Conservation (phyloP, 2,888 invertebrate species). For the Aspidiotus rigidus region DNA sequence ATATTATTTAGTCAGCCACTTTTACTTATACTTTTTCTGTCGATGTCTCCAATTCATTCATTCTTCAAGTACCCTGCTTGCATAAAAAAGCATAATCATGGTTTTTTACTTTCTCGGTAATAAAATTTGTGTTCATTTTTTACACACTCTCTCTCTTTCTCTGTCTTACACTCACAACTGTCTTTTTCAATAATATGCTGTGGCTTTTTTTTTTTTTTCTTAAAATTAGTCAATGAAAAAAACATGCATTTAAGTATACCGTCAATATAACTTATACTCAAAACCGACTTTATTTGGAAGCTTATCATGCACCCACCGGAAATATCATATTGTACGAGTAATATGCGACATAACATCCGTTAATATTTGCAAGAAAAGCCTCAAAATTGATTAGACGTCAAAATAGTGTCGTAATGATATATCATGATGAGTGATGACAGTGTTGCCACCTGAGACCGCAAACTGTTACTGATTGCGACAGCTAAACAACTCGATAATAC, state of each 20-base stretch:
- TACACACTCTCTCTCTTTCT: too few species aligned
- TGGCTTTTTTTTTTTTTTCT: too few species aligned
- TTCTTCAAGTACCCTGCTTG: background rate
- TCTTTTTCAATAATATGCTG: too few species aligned
- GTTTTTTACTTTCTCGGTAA: background rate
- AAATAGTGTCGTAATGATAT: constrained; percentile 31
- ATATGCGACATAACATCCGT: too few species aligned
- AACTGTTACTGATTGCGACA: constrained; percentile 30
- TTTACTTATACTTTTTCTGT: constrained; percentile 12
- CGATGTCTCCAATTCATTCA: constrained; percentile 14
- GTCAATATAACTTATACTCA: too few species aligned
- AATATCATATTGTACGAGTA: too few species aligned
- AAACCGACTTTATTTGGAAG: too few species aligned
- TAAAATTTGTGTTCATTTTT: background rate
- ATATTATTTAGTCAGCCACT: constrained; percentile 25
- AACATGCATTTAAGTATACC: too few species aligned
- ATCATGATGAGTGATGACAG: constrained; percentile 31
- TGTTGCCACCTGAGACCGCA: constrained; percentile 30
- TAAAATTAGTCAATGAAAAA: too few species aligned
- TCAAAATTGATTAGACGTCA: constrained; percentile 31
- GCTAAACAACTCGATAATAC: constrained; percentile 31
- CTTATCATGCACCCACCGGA: too few species aligned
- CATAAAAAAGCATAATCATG: background rate
- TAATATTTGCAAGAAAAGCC: background rate
- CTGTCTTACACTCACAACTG: too few species aligned